Base-by-base conservation (phyloP, 2,113 vertebrate genomes). In the Todiramphus saurophagus region DNA sequence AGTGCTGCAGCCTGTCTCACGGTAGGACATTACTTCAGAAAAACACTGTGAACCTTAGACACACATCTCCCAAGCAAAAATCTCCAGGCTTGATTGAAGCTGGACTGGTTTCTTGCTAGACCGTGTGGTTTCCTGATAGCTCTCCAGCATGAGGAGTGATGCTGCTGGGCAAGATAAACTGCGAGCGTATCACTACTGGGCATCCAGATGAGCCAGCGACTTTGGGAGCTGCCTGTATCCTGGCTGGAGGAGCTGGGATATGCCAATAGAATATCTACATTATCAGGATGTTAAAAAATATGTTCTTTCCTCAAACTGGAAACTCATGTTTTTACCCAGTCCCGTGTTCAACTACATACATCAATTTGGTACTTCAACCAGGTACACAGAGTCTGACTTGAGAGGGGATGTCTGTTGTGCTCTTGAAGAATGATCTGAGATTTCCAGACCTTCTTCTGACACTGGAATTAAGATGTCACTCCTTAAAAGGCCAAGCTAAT, bases 361-460 rank as follows among this genome's bases (percentile, higher is more conserved):
- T 6, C 62, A 35, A 35, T 24, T 66, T 60, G 44, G 10, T 83
- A 39, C 11, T 87, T 70, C 16, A 64, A 35, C n/a, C 30, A 44
- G 51, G 58, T 56, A 72, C 37, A 24, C 16, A 50, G 13, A 55
- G 31, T 27, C 56, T 89, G 64, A 69, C 35, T 60, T 53, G 41
- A 91, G 48, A 41, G 14, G 17, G 75, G 59, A 94, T 79, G 96
- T 97, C 77, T 46, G 74, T 68, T 76, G 28, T 56, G 43, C 51
- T 75, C 72, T 56, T 93, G 67, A 96, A 24, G n/a, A 95, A 43
- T n/a, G 37, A 67, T 39, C 48, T 82, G 59, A 87, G 28, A 90
- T 94, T 73, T 48, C 84, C 58, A 79, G 76, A 73, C 35, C 44
- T 86, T 51, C 24, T 78, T 77, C 67, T 79, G n/a, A 41, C 50